Percentiles rank a stretch among this genome's conserved stretches.
Evolutionary conservation across 2,797 vertebrate species (phyloP).

Genomic region (Paramormyrops hopkinsi): DNA sequence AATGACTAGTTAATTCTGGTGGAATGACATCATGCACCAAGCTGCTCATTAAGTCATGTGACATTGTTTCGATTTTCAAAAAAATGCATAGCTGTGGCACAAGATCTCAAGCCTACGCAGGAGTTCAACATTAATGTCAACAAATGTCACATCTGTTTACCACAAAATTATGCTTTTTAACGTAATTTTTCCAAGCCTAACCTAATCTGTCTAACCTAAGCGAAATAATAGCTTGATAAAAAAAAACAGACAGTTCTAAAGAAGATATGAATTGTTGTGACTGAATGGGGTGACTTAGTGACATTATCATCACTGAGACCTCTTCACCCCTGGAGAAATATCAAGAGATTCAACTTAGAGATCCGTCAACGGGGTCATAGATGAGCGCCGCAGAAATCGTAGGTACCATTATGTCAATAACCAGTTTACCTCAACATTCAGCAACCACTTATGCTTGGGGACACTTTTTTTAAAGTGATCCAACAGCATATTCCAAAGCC

Average conservation of each 20-base stretch:
- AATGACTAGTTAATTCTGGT: neutral
- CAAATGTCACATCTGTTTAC: neutral
- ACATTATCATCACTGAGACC: slow-evolving; percentile 25
- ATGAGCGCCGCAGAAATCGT: neutral
- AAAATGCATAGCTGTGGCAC: neutral
- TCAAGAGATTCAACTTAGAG: slow-evolving; percentile 18
- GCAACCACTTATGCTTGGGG: neutral
- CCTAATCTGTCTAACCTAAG: slow-evolving; percentile 22
- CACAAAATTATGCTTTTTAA: neutral
- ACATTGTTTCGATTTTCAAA: neutral
- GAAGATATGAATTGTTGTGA: slow-evolving; percentile 38
- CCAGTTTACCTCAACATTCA: neutral
- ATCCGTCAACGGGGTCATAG: neutral
- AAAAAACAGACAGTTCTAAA: slow-evolving; percentile 19
- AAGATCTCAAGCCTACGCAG: neutral
- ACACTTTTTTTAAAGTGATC: neutral
- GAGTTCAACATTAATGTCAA: neutral
- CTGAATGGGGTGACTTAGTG: slow-evolving; percentile 28
- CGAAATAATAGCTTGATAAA: slow-evolving; percentile 26
- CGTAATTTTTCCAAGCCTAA: neutral
- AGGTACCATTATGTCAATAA: neutral
- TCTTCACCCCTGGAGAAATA: slow-evolving; percentile 12
- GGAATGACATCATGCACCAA: neutral
- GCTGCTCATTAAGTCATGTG: neutral
- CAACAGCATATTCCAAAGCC: neutral